Conservation (phyloP, 2,113 vertebrate genomes). For the Miniopterus natalensis region DNA sequence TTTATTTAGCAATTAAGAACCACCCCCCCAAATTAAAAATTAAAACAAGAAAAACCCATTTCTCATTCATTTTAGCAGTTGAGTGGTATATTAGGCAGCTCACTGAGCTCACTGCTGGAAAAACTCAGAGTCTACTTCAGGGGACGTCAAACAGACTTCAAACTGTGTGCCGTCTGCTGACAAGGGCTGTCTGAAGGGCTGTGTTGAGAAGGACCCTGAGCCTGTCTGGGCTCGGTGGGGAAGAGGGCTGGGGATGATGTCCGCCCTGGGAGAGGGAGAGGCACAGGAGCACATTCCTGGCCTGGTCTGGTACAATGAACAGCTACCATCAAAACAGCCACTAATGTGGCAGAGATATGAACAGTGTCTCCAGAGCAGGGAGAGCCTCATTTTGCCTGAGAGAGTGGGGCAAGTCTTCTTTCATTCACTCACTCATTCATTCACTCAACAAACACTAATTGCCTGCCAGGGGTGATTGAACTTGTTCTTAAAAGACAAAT, state of each 20-base stretch:
- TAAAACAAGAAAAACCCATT: not conserved
- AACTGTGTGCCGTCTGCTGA: not conserved
- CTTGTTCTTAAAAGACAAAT: not conserved
- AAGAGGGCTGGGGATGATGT: not conserved
- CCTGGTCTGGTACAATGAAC: not conserved
- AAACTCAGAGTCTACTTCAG: not conserved
- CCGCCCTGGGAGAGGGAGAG: no score
- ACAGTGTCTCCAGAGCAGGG: not conserved
- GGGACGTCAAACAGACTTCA: not conserved
- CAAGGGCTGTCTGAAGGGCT: not conserved
- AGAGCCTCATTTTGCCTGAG: not conserved
- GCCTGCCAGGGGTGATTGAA: not conserved
- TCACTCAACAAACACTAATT: not conserved
- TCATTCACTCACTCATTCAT: not conserved
- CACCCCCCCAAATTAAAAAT: not conserved
- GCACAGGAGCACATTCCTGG: not conserved
- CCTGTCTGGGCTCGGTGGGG: not conserved
- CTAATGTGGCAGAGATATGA: not conserved
- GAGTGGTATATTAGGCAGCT: not conserved
- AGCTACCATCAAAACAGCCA: not conserved
- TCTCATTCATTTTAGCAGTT: not conserved
- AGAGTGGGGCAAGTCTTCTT: not conserved
- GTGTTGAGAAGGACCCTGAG: not conserved
- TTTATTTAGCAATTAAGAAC: not conserved
- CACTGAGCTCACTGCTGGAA: not conserved